Evolutionary conservation across 2,888 invertebrate species (phyloP), one percentile per base, ranked within the genome.

Genomic region (Magallana nippona): DNA sequence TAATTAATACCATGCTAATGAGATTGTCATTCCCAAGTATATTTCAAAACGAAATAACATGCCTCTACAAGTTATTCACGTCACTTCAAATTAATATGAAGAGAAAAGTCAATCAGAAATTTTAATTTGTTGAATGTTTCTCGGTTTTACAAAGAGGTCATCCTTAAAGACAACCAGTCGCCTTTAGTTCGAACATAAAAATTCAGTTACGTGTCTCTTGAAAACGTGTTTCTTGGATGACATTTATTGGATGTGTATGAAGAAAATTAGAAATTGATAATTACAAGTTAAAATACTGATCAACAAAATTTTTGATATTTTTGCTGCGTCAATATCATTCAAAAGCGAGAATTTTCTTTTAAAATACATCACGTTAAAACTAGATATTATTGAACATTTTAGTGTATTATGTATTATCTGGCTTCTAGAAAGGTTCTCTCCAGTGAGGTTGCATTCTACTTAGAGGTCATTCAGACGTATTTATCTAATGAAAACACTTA

Each of bases 1-100:
- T 71, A 71, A 71, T 71, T 71, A 71, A 71, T 22, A 71, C 32
- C 19, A 71, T 71, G 71, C 27, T 22, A 71, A 71, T 22, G 3
- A 71, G 15, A 62, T 60, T 62, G 62, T 71, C 27, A 32, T 71
- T 0, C 13, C 32, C 32, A 71, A 71, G 32, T 32, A 71, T 22
- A 27, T 22, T 11, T 32, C 19, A 10, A 19, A 62, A 62, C n/a
- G 19, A 19, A 71, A 71, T 2, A 44, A 71, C 15, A 71, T 32
- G 27, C 15, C n/a, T 71, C 11, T 71, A 32, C 71, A 71, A 71
- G 27, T 27, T 27, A 71, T 71, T 27, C 71, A 71, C 27, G 71
- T 71, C 71, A 71, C 2, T 27, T 13, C 32, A 22, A 71, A 71
- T 71, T 22, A 27, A 22, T 13, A 10, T 71, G 71, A 71, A 19